A percentile compares a stretch with the other conserved stretches of the same genome.
Conservation (phyloP, 2,113 vertebrate genomes). For the Muntiacus muntjak region DNA sequence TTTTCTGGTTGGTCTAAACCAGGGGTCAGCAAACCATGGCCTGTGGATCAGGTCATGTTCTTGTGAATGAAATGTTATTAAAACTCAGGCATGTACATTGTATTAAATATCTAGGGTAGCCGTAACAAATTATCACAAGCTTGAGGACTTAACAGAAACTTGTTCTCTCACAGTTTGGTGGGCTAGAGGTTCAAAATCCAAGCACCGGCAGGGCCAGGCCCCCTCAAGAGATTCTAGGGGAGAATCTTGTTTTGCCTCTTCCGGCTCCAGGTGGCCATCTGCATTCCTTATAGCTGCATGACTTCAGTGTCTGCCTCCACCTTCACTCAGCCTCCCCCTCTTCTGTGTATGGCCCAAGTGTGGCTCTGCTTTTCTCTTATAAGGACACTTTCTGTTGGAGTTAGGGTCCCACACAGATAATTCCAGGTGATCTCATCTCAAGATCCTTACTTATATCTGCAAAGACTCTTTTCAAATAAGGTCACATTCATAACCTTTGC, state of each 20-base stretch:
- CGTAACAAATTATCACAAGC: not conserved
- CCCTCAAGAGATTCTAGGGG: not conserved
- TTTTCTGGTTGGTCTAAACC: not conserved
- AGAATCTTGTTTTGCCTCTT: not conserved
- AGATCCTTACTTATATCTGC: not conserved
- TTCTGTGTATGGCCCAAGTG: not conserved
- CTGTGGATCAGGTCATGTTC: not conserved
- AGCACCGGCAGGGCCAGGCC: not conserved
- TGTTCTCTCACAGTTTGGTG: not conserved
- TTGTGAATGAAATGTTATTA: constrained; percentile 23
- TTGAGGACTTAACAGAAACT: not conserved
- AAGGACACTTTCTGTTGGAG: not conserved
- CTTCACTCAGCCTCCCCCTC: not conserved
- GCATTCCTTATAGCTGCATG: not conserved
- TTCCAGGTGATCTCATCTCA: not conserved
- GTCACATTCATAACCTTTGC: not conserved
- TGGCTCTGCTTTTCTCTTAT: not conserved
- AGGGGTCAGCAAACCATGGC: not conserved
- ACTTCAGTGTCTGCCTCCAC: not conserved
- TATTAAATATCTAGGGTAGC: not conserved
- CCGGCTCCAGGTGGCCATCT: not conserved
- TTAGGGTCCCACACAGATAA: not conserved
- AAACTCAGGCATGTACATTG: not conserved
- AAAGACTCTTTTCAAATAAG: not conserved
- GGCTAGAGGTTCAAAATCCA: not conserved